Evolutionary conservation across 1,140 invertebrate genomes (phyloP).

Genomic region (Drosophila leontia): DNA sequence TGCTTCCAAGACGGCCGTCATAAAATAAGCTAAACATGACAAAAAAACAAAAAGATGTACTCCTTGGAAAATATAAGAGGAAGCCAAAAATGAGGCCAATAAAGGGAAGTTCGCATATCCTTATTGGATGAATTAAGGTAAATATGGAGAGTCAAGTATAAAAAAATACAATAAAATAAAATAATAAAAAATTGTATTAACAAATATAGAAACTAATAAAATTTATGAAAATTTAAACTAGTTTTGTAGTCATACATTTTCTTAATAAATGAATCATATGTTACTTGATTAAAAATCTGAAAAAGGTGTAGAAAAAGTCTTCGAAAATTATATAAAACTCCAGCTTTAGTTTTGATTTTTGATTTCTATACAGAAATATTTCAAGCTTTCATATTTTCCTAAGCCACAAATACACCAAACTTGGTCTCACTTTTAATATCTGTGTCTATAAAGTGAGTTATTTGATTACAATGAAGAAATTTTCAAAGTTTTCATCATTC

Average conservation of each 20-base stretch:
- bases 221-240: not conserved
- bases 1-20: conserved; percentile 42
- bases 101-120: conserved; percentile 3
- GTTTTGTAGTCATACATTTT: not conserved
- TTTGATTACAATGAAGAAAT: not conserved
- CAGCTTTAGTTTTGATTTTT: not conserved
- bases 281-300: not conserved
- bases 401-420: not conserved
- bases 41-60: conserved; percentile 8
- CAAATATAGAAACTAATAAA: not conserved
- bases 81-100: not conserved
- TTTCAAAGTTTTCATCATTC: conserved; percentile 11
- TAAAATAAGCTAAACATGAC: conserved; percentile 59
- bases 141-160: not conserved
- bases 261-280: not conserved
- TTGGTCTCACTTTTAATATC: not conserved
- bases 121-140: not conserved
- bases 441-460: not conserved
- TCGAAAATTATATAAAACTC: not conserved
- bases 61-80: not conserved
- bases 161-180: not conserved
- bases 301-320: not conserved
- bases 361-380: not conserved
- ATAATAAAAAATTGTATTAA: too few relatives aligned
- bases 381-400: not conserved